Evolutionary conservation across 2,888 invertebrate species (phyloP), one percentile per base, ranked within the genome.

Genomic region (Pandemis corylana): DNA sequence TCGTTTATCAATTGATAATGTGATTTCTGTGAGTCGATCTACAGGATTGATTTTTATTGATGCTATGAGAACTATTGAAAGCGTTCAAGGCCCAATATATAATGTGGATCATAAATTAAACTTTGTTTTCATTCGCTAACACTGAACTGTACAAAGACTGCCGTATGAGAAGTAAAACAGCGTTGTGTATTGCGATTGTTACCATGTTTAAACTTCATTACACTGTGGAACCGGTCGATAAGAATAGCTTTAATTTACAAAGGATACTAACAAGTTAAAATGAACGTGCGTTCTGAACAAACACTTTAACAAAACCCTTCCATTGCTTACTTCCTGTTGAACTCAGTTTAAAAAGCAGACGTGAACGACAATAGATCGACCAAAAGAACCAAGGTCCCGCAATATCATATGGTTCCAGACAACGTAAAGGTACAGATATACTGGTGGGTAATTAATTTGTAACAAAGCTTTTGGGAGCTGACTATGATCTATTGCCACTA

Each of bases 221-320:
- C 72, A 75, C 53, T 42, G 69, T 75, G 68, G 20, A 68, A 62
- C 12, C 28, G 20, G 13, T 44, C 68, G 44, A 46, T 62, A 70
- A 75, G 71, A 76, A 76, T 72, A 76, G 64, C 71, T 72, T 77
- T 76, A 76, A 75, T 76, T 76, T 72, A 75, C 76, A 75, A 76
- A 78, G 72, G 78, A 76, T 67, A 64, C 67, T 66, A 77, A 78
- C 77, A 77, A 76, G 76, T 72, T 77, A 63, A 72, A 66, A 65
- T 53, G 68, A 78, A 77, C 78, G 78, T 78, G 76, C 67, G 44
- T 77, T 67, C 77, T 78, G 80, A 74, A 65, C 80, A 80, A 80
- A 80, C 77, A 79, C 51, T 62, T 41, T 64, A 68, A 73, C 75
- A 75, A 78, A 78, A 68, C 78, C 68, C 76, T 71, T 72, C 67